Conservation (phyloP, 1,140 invertebrate species). For the Trachelipus rathkii region DNA sequence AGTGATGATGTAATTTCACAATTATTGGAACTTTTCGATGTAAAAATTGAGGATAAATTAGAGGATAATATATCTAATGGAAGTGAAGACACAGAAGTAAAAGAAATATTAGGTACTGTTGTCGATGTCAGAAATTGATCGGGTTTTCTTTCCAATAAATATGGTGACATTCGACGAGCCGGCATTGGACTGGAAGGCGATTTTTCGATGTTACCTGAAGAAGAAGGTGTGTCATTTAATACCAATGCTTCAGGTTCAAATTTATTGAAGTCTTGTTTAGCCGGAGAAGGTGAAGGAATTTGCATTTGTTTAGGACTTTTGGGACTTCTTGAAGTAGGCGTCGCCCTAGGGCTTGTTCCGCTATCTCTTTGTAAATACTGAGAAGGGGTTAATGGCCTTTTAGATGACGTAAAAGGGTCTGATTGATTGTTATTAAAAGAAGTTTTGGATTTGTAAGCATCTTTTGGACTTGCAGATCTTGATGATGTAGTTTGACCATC, state of each 20-base stretch:
- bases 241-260: slow-evolving; percentile 79
- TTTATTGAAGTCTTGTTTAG: slow-evolving; percentile 64
- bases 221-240: slow-evolving; percentile 61
- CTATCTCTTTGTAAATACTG: slow-evolving; percentile 29
- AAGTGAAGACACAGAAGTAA: no score
- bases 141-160: no score
- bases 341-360: slow-evolving; percentile 33
- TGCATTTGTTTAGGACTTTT: slow-evolving; percentile 59
- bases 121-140: no score
- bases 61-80: no score
- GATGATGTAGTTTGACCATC: slow-evolving; percentile 35
- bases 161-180: no score
- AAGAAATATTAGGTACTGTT: no score
- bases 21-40: no score
- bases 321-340: slow-evolving; percentile 69
- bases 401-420: slow-evolving; percentile 25
- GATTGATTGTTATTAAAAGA: slow-evolving; percentile 24
- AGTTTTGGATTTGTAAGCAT: slow-evolving; percentile 31
- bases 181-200: no score
- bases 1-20: no score
- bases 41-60: no score
- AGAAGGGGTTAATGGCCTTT: slow-evolving; percentile 37
- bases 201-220: slow-evolving; percentile 75
- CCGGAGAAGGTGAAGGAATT: slow-evolving; percentile 68
- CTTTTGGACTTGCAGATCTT: slow-evolving; percentile 36